A percentile compares a stretch with the other conserved stretches of the same genome.
These are phyloP conservation scores for Nestor notabilis DNA, from an alignment of 2,113 vertebrate genomes.

Conservation along the genomic window DNA sequence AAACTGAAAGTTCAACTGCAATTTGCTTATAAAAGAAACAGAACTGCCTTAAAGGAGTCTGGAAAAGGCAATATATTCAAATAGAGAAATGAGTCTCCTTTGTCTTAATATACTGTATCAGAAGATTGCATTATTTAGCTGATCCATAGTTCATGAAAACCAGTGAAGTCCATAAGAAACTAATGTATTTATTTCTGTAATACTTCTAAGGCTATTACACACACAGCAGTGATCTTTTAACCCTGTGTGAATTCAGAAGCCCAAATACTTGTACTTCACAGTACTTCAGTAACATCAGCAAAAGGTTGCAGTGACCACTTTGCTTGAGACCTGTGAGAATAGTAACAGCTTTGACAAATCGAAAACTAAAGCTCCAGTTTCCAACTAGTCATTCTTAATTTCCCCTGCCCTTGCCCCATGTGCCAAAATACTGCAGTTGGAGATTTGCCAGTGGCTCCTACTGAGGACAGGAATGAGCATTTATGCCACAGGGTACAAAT, in stretches of 20 bases:
- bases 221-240: not conserved
- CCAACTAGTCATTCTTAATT: not conserved
- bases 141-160: not conserved
- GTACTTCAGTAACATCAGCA: not conserved
- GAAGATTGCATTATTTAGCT: not conserved
- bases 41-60: not conserved
- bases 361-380: not conserved
- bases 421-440: not conserved
- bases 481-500: not conserved
- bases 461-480: not conserved
- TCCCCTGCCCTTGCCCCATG: accelerated
- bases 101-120: not conserved
- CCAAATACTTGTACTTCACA: not conserved
- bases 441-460: not conserved
- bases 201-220: not conserved
- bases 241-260: not conserved
- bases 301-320: not conserved
- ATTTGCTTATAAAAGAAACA: not conserved
- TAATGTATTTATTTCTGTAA: not conserved
- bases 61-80: slow-evolving; percentile 15
- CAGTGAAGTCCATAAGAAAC: not conserved
- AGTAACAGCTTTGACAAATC: not conserved
- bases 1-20: not conserved
- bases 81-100: not conserved
- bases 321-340: not conserved